Evolutionary conservation across 2,888 invertebrate genomes (phyloP), one percentile per base, ranked within the genome.

Genomic region (Cabera pusaria): DNA sequence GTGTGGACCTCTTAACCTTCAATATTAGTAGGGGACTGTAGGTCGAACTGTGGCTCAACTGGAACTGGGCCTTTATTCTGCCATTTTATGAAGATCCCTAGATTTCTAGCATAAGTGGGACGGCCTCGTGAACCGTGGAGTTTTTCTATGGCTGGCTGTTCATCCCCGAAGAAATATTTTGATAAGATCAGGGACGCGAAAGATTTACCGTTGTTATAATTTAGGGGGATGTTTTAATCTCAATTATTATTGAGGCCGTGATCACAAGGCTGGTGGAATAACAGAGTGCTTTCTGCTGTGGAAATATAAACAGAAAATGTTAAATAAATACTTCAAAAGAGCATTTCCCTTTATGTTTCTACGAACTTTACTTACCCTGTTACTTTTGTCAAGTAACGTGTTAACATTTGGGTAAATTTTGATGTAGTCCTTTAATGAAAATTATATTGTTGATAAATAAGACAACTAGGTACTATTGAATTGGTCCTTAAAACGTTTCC

Each of bases 161-260:
- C 18, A 22, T 26, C 16, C 26, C 16, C 27, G n/a, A 36, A 28
- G 23, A 23, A 55, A 58, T 43, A 58, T 54, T 52, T 56, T 56
- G 64, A 64, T 65, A 61, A 61, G 56, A 64, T 64, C 60, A 36
- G 54, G 62, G 56, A 59, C 52, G 55, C 46, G 46, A 32, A 33
- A 51, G 62, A 67, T 65, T 64, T 63, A 64, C 54, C 57, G 60
- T 38, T 37, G 45, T 34, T 43, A 44, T 56, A 61, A 67, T 59
- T 59, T 65, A 47, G 29, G 46, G 41, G 28, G 59, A 60, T 56
- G 62, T 65, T 55, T 52, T 29, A 29, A 29, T 29, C 29, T 29
- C 6, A 20, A 21, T 6, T 6, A 28, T 53, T 38, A 35, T 27
- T 16, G 40, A 24, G 36, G 18, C 29, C 17, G 27, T 18, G 28